Base-by-base conservation (phyloP, 2,113 vertebrate species). In the Oreotrochilus melanogaster region DNA sequence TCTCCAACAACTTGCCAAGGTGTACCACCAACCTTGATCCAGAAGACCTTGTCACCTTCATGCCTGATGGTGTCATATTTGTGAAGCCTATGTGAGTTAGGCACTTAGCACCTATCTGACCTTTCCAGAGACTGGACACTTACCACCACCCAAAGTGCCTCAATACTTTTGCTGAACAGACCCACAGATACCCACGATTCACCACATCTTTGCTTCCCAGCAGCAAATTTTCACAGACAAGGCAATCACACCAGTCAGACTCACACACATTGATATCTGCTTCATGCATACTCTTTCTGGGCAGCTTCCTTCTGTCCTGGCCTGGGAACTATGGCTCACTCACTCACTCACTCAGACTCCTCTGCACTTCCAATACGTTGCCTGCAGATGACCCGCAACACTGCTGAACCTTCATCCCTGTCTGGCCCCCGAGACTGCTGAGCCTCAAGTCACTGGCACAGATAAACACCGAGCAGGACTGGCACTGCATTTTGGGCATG, bases 381-480 rank as follows among this genome's bases (percentile, higher is more conserved):
- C 0, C 0, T 1, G 25, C 70, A 39, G 64, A 35, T 19, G n/a
- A 1, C 10, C 4, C 48, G 53, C 4, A 33, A 39, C 65, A 54
- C n/a, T 2, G 0, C 6, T 5, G 60, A 56, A 19, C 65, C 64
- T 23, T 14, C 31, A 54, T 18, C 51, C 76, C 28, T 22, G 45
- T 22, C 22, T 53, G 9, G 61, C 47, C 60, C 42, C 75, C 11
- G 25, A 31, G 25, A 50, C 50, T n/a, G n/a, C 39, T 37, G 39
- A 81, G 28, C 45, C 57, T 37, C 1, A 2, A 72, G 70, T 72
- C 51, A 15, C 45, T 16, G 75, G 76, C 76, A 56, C 5, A 16
- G 71, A 19, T 35, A 42, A 81, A 19, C 61, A 8, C 35, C 4
- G 45, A 1, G 7, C 35, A 76, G 84, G 61, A 56, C 82, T 58